Percentiles rank a stretch among this genome's conserved stretches.
Evolutionary conservation across 2,113 vertebrate species (phyloP).

Genomic region (Entelurus aequoreus): DNA sequence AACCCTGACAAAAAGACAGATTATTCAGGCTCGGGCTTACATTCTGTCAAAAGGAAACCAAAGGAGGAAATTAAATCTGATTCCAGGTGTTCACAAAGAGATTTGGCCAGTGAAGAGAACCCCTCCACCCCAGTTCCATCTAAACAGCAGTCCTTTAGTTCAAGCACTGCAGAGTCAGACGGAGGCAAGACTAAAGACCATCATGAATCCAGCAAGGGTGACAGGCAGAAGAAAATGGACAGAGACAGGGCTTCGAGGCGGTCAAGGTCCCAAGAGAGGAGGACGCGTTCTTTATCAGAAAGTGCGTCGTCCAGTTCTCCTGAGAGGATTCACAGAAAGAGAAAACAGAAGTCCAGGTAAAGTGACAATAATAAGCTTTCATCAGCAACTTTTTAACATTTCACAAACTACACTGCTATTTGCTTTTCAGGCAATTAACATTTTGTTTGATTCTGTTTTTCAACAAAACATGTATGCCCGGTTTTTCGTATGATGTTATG

Average conservation of each 20-base stretch:
- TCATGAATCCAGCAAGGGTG: conserved; percentile 7
- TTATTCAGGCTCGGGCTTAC: conserved; percentile 62
- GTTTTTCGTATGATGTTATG: no score
- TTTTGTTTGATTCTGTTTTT: no score
- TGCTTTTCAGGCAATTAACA: no score
- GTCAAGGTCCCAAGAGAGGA: conserved; percentile 67
- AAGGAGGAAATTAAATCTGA: conserved; percentile 62
- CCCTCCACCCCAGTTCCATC: conserved; percentile 50
- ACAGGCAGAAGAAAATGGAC: conserved; percentile 40
- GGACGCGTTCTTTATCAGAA: conserved; percentile 66
- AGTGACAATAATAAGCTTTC: not conserved
- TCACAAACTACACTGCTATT: not conserved
- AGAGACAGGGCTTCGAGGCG: conserved; percentile 53
- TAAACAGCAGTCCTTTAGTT: conserved; percentile 62
- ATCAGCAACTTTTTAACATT: not conserved
- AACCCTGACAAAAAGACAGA: conserved; percentile 26
- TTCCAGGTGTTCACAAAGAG: conserved; percentile 39
- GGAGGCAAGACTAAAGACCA: conserved; percentile 53
- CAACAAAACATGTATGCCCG: no score
- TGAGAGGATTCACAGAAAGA: conserved; percentile 65
- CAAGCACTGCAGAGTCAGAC: conserved; percentile 69
- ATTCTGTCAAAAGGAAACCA: conserved; percentile 58
- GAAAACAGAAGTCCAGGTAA: conserved; percentile 12
- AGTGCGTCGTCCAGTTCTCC: conserved; percentile 67
- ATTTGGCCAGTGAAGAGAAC: conserved; percentile 32